Evolutionary conservation across 1,140 invertebrate genomes (phyloP).

Genomic region (Apis cerana): DNA sequence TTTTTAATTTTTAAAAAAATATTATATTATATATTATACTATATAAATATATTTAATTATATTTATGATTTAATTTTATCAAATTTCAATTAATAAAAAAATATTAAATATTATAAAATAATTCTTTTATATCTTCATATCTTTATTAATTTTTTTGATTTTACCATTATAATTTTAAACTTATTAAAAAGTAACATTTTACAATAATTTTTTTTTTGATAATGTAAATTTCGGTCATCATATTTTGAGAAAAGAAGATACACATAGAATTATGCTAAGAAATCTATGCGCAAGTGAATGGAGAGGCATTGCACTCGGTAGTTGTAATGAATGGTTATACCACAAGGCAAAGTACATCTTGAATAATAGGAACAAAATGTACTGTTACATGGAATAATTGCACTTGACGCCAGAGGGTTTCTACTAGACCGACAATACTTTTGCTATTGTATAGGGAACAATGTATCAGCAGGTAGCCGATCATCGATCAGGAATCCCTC

Average conservation of each 20-base stretch:
- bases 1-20: neutral
- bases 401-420: slow-evolving; percentile 56
- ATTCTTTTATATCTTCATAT: neutral
- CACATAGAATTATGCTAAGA: neutral
- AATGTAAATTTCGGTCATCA: neutral
- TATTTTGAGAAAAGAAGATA: neutral
- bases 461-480: slow-evolving; percentile 64
- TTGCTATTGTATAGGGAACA: slow-evolving; percentile 53
- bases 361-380: slow-evolving; percentile 14
- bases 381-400: slow-evolving; percentile 56
- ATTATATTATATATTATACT: no score
- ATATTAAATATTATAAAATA: neutral
- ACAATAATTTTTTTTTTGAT: neutral
- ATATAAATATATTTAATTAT: neutral
- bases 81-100: neutral
- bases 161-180: neutral
- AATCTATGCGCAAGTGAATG: slow-evolving; percentile 30
- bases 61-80: neutral
- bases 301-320: slow-evolving; percentile 35
- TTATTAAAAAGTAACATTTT: neutral
- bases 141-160: no score
- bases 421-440: slow-evolving; percentile 42
- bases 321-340: slow-evolving; percentile 22
- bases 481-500: slow-evolving; percentile 54
- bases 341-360: slow-evolving; percentile 25